Conservation (phyloP, 92 coral and sea anemone genomes). For the Phenganax subtilis region DNA sequence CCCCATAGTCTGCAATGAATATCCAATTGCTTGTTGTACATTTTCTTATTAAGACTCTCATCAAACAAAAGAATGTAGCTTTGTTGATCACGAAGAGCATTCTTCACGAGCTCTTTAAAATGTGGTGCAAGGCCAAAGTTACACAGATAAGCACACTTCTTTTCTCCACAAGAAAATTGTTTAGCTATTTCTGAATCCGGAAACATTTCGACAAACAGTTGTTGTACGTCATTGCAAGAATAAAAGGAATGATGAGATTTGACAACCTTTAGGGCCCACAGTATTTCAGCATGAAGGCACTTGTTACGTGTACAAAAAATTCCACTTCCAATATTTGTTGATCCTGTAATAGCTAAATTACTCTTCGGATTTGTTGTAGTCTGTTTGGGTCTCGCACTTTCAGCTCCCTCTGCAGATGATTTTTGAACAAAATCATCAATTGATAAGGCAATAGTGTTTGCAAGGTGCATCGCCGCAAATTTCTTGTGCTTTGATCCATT, state of each 20-base stretch:
- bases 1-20: constrained; percentile 42
- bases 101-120: constrained; percentile 35
- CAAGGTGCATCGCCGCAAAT: background rate
- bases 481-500: constrained; percentile 38
- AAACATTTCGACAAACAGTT: constrained; percentile 40
- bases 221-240: constrained; percentile 34
- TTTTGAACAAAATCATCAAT: constrained; percentile 25
- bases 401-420: constrained; percentile 1
- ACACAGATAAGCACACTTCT: constrained; percentile 31
- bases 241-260: constrained; percentile 40
- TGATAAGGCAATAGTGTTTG: constrained; percentile 34
- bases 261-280: constrained; percentile 42
- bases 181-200: constrained; percentile 34
- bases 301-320: constrained; percentile 14
- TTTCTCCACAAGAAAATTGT: constrained; percentile 38
- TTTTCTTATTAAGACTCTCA: constrained; percentile 44
- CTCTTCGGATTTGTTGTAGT: constrained; percentile 24
- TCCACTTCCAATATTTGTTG: no score
- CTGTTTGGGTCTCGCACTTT: constrained; percentile 12
- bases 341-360: no score
- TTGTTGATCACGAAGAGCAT: constrained; percentile 32
- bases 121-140: constrained; percentile 42
- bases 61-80: constrained; percentile 35
- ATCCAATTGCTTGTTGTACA: constrained; percentile 45
- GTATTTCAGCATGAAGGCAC: constrained; percentile 33